These are phyloP conservation scores for Myocastor coypus DNA, from an alignment of 2,113 vertebrate species.

Conservation along the genomic window DNA sequence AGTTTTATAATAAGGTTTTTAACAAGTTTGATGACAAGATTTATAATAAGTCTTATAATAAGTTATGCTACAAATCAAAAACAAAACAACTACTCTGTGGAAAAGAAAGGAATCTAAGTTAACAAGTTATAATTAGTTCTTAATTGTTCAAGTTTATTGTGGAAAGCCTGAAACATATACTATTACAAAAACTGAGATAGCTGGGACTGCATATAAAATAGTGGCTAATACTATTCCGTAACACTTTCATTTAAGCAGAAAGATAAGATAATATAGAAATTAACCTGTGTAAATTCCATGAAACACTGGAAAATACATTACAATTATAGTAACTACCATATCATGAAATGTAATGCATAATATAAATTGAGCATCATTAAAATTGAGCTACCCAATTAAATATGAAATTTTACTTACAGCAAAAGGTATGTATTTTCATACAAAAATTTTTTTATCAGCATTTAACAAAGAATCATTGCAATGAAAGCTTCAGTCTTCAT, in stretches of 20 bases:
- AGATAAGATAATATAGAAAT: slow-evolving; percentile 1
- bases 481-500: background rate
- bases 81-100: background rate
- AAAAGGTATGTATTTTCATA: background rate
- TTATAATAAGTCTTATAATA: background rate
- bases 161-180: background rate
- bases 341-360: background rate
- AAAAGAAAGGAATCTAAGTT: background rate
- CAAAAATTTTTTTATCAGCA: background rate
- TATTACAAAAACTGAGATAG: slow-evolving; percentile 20
- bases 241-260: slow-evolving; percentile 7
- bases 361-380: background rate
- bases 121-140: slow-evolving; percentile 22
- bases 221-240: background rate
- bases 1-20: no score
- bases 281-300: background rate
- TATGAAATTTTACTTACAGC: background rate
- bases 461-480: background rate
- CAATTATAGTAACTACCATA: background rate
- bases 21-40: no score
- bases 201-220: background rate
- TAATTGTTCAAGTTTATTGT: background rate
- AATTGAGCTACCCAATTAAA: background rate
- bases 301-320: background rate
- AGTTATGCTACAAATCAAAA: background rate